Evolutionary conservation across 2,113 vertebrate species (phyloP).

Genomic region (Eudyptes chrysolophus): DNA sequence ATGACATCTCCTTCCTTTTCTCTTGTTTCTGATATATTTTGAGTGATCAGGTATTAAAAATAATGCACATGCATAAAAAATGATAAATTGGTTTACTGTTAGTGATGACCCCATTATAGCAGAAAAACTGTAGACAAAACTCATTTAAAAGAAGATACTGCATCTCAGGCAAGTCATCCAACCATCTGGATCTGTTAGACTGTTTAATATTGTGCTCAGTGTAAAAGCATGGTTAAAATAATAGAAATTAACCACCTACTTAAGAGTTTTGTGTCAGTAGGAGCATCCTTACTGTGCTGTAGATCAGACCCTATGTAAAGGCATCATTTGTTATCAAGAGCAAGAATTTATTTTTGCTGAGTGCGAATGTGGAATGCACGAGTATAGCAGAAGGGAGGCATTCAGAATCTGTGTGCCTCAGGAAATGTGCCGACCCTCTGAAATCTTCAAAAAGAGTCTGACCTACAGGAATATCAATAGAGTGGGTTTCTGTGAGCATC

Average conservation of each 20-base stretch:
- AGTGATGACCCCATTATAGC: not conserved
- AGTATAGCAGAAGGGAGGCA: not conserved
- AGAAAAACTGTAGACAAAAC: not conserved
- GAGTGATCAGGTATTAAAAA: not conserved
- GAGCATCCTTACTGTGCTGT: not conserved
- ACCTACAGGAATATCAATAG: not conserved
- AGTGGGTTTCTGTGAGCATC: not conserved
- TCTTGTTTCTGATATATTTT: not conserved
- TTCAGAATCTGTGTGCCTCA: not conserved
- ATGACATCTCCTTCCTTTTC: not conserved
- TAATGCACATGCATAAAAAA: not conserved
- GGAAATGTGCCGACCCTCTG: not conserved
- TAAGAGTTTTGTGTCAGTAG: not conserved
- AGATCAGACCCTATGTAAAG: not conserved
- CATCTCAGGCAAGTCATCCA: not conserved
- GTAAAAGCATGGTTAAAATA: not conserved
- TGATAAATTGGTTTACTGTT: not conserved
- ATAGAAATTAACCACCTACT: not conserved
- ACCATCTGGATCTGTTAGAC: not conserved
- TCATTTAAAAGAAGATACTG: not conserved
- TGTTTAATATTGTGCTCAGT: not conserved
- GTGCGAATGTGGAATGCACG: accelerated
- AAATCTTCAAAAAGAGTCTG: not conserved
- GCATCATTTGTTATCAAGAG: not conserved
- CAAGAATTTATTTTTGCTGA: not conserved